phyloP scores from a whole-genome alignment of 2,888 invertebrate species.

The Callinectes sapidus region DNA sequence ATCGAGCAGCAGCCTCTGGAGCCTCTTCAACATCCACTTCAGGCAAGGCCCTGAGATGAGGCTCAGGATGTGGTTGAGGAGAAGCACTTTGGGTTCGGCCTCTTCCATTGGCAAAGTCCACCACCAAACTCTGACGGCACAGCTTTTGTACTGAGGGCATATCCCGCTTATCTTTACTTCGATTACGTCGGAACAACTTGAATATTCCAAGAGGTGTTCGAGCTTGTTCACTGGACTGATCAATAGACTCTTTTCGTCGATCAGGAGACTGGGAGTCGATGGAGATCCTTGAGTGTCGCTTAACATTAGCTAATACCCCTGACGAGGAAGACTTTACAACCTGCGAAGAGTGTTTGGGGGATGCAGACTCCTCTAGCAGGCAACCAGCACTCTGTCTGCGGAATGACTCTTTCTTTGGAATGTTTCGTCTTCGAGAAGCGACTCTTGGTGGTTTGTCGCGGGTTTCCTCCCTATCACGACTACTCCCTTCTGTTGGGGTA shows the following conservation, averaged over 20 bases:
- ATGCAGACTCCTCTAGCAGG: constrained; percentile 52
- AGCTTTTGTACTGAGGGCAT: constrained; percentile 68
- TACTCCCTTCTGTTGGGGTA: constrained; percentile 45
- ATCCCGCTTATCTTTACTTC: constrained; percentile 65
- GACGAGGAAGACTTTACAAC: constrained; percentile 70
- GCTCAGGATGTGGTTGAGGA: constrained; percentile 33
- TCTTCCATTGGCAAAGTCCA: constrained; percentile 66
- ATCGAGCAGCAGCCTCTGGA: constrained; percentile 38
- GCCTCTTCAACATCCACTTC: constrained; percentile 46
- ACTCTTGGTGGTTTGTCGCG: constrained; percentile 53
- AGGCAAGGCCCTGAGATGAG: constrained; percentile 38
- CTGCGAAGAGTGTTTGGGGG: constrained; percentile 44
- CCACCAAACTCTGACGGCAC: constrained; percentile 68
- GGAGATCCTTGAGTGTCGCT: constrained; percentile 51
- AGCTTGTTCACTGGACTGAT: constrained; percentile 53
- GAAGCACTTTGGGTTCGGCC: constrained; percentile 56
- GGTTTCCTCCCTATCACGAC: constrained; percentile 49
- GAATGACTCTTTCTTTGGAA: constrained; percentile 67
- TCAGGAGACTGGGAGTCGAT: constrained; percentile 62
- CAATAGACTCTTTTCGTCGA: constrained; percentile 60
- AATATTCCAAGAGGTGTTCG: constrained; percentile 64
- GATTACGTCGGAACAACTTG: constrained; percentile 65
- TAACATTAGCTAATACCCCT: constrained; percentile 38
- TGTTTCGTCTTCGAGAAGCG: constrained; percentile 52
- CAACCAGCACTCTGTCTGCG: constrained; percentile 67